These are phyloP conservation scores for Actinia equina DNA, from an alignment of 64 coral and sea anemone genomes.

Conservation along the genomic window DNA sequence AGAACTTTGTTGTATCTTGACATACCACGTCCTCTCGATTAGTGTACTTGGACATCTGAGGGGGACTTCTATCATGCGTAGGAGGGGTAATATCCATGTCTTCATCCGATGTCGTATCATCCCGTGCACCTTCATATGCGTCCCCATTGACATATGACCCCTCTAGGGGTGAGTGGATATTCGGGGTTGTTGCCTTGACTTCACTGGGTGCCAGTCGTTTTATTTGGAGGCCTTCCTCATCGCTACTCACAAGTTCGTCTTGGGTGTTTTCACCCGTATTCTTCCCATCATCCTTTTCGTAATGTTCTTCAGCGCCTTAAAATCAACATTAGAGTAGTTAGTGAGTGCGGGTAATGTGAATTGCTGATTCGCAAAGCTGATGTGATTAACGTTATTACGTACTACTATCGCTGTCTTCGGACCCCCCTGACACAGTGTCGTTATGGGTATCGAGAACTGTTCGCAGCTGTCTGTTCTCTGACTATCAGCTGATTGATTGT, in stretches of 20 bases:
- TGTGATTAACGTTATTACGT: neutral
- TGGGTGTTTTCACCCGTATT: neutral
- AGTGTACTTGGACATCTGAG: constrained; percentile 66
- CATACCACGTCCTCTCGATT: constrained; percentile 72
- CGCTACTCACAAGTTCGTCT: constrained; percentile 13
- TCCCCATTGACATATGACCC: constrained; percentile 65
- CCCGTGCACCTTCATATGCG: constrained; percentile 22
- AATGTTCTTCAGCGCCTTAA: constrained; percentile 4
- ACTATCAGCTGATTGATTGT: constrained; percentile 9
- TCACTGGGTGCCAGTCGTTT: constrained; percentile 19
- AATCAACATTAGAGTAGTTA: too few species aligned
- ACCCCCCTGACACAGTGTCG: neutral
- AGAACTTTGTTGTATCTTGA: neutral
- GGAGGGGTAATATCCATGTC: constrained; percentile 86
- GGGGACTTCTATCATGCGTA: constrained; percentile 24
- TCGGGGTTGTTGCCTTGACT: constrained; percentile 5
- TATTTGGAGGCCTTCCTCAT: constrained; percentile 17
- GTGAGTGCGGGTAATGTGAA: too few species aligned
- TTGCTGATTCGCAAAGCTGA: too few species aligned
- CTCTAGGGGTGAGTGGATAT: neutral
- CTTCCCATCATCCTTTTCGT: neutral
- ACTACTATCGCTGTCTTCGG: constrained; percentile 6
- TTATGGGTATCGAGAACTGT: constrained; percentile 13
- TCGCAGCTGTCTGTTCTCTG: constrained; percentile 16
- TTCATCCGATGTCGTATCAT: constrained; percentile 76